These are phyloP conservation scores for human (Homo sapiens) DNA, from an alignment of 2,113 vertebrate species.

Conservation along the genomic window DNA sequence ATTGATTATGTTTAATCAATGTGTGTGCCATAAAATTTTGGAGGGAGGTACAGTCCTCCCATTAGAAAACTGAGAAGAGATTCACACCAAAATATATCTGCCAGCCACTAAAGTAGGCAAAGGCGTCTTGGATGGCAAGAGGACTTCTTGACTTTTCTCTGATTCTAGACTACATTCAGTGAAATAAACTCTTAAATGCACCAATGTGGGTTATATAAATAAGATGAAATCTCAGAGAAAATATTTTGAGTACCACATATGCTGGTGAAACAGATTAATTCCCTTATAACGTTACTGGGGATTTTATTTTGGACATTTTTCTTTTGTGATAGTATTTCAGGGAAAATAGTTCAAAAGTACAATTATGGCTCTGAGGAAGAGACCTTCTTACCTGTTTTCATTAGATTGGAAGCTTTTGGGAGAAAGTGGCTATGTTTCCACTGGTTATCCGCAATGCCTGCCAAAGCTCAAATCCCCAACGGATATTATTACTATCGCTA, in stretches of 20 bases:
- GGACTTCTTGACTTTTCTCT: neutral
- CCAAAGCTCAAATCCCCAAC: neutral
- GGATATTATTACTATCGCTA: neutral
- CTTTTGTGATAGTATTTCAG: slow-evolving; percentile 19
- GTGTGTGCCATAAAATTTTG: neutral
- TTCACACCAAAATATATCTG: neutral
- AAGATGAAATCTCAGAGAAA: slow-evolving; percentile 37
- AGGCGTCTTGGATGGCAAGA: neutral
- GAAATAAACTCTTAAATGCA: neutral
- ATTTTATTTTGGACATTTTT: slow-evolving; percentile 13
- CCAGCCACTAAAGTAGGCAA: neutral
- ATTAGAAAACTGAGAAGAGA: neutral
- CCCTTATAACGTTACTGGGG: neutral
- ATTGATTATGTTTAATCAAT: neutral
- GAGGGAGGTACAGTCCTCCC: too few relatives aligned
- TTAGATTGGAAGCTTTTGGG: neutral
- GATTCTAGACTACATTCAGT: neutral
- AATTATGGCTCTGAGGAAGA: slow-evolving; percentile 1
- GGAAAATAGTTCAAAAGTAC: slow-evolving; percentile 43
- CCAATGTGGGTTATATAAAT: neutral
- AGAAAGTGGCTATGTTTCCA: slow-evolving; percentile 4
- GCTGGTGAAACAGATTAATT: slow-evolving; percentile 1
- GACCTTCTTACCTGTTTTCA: neutral
- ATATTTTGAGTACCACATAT: neutral
- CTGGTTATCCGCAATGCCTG: neutral